A percentile compares a stretch with the other conserved stretches of the same genome.
Conservation (phyloP, 2,888 invertebrate species). For the Mystacides longicornis region DNA sequence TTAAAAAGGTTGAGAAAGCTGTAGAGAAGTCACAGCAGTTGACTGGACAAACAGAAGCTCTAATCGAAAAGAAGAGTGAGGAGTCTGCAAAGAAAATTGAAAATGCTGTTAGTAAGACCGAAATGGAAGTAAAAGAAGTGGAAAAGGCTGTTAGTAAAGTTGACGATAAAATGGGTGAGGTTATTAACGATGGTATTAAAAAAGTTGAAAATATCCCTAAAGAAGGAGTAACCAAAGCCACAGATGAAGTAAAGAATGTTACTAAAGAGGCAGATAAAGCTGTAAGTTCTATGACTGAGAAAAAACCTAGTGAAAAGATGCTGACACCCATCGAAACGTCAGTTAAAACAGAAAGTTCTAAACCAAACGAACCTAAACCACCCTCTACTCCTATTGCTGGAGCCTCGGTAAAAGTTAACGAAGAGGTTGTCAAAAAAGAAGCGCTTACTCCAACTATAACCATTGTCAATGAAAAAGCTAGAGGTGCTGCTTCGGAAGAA, state of each 20-base stretch:
- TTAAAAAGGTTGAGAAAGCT: conserved; percentile 20
- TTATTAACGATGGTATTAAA: conserved; percentile 1
- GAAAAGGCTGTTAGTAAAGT: conserved; percentile 28
- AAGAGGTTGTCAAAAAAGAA: conserved; percentile 19
- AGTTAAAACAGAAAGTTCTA: conserved; percentile 9
- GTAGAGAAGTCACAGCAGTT: conserved; percentile 4
- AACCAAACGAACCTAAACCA: conserved; percentile 9
- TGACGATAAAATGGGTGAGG: conserved; percentile 18
- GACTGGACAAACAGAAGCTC: conserved; percentile 26
- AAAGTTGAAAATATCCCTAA: conserved; percentile 8
- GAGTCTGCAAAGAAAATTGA: conserved; percentile 33
- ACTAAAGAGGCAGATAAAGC: conserved; percentile 9
- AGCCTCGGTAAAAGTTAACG: conserved; percentile 3
- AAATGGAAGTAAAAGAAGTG: conserved; percentile 29
- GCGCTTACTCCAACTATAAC: conserved; percentile 21
- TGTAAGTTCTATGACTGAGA: conserved; percentile 7
- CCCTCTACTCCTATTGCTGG: background rate
- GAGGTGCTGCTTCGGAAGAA: conserved; percentile 15
- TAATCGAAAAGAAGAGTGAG: conserved; percentile 32
- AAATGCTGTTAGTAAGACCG: conserved; percentile 27
- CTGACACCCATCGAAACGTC: conserved; percentile 21
- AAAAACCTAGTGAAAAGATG: conserved; percentile 18
- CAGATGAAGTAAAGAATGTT: conserved; percentile 12
- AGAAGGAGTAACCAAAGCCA: conserved; percentile 8
- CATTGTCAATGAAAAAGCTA: conserved; percentile 17